Percentiles rank a stretch among this genome's conserved stretches.
These are phyloP conservation scores for Brachymystax lenok DNA, from an alignment of 2,797 vertebrate genomes.

Conservation along the genomic window DNA sequence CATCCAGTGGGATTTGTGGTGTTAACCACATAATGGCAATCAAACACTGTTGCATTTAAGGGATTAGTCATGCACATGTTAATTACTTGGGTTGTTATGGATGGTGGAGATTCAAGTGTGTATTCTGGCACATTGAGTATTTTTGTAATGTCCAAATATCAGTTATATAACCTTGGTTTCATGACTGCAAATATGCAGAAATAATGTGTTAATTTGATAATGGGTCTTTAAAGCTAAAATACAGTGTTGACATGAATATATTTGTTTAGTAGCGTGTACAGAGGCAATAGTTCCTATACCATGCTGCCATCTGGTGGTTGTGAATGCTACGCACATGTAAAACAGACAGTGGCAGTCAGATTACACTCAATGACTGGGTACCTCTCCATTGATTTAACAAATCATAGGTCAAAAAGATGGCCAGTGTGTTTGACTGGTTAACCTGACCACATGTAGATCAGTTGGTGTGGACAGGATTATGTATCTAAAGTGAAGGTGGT, in stretches of 20 bases:
- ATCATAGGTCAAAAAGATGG: background rate
- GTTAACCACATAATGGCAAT: background rate
- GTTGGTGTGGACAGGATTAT: constrained; percentile 18
- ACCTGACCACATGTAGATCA: background rate
- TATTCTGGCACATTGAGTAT: background rate
- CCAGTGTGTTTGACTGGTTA: background rate
- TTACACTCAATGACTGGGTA: background rate
- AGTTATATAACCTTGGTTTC: background rate
- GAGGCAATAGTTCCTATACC: constrained; percentile 20
- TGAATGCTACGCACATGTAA: background rate
- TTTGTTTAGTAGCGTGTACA: background rate
- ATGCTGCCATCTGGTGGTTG: constrained; percentile 61
- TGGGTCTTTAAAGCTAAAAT: background rate
- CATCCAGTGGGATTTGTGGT: background rate
- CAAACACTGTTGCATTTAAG: background rate
- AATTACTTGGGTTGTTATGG: background rate
- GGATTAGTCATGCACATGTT: background rate
- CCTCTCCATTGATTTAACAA: background rate
- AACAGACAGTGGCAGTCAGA: background rate
- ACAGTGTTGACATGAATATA: background rate
- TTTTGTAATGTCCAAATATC: background rate
- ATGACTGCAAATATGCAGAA: background rate
- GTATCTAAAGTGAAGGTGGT: constrained; percentile 6
- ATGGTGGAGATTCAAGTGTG: background rate
- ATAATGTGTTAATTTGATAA: background rate